Evolutionary conservation across 2,113 vertebrate genomes (phyloP).

Genomic region (Lynx canadensis): DNA sequence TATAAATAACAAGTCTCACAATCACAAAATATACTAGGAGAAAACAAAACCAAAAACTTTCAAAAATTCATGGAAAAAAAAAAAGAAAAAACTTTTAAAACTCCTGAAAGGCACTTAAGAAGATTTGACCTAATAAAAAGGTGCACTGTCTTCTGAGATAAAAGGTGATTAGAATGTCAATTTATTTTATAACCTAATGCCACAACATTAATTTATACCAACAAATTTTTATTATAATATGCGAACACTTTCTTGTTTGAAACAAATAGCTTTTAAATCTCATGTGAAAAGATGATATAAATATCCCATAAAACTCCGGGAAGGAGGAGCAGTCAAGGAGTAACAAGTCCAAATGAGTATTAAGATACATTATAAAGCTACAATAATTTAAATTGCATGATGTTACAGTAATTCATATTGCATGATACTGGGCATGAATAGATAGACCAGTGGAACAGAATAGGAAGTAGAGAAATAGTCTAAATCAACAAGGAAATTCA

Average conservation of each 20-base stretch:
- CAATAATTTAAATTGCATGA: neutral
- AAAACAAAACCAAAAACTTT: neutral
- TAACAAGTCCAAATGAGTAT: neutral
- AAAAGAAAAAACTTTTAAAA: neutral
- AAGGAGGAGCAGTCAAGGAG: neutral
- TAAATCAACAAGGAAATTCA: neutral
- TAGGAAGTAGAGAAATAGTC: neutral
- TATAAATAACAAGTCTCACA: neutral
- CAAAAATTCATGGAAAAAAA: neutral
- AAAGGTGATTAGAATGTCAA: neutral
- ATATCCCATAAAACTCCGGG: neutral
- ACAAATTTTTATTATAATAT: neutral
- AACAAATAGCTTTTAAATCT: conserved; percentile 10
- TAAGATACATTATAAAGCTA: neutral
- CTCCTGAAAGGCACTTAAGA: neutral
- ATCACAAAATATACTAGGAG: neutral
- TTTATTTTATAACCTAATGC: neutral
- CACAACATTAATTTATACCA: neutral
- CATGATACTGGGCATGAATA: neutral
- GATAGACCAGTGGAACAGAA: neutral
- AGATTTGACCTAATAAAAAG: neutral
- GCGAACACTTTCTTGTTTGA: neutral
- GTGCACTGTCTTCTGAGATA: neutral
- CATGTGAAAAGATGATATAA: neutral
- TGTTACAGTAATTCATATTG: neutral